A percentile compares a stretch with the other conserved stretches of the same genome.
These are phyloP conservation scores for Bellardia bayeri DNA, from an alignment of 2,888 invertebrate genomes.

Conservation along the genomic window DNA sequence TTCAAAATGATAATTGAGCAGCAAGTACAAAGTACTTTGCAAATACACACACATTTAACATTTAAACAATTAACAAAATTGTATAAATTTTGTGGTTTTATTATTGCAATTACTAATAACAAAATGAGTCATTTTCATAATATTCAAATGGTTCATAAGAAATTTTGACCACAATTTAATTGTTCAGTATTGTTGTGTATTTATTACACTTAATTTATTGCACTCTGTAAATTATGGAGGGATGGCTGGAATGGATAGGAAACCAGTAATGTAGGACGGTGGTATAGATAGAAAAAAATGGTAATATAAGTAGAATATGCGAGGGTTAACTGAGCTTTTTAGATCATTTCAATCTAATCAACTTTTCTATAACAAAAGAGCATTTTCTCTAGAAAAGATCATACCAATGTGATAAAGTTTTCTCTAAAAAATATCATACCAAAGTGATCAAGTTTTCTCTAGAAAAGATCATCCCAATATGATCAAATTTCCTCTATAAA, in stretches of 20 bases:
- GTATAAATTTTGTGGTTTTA: constrained; percentile 55
- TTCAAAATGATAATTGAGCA: constrained; percentile 33
- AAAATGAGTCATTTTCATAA: constrained; percentile 50
- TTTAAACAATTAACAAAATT: constrained; percentile 55
- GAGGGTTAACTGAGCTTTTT: background rate
- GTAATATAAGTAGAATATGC: background rate
- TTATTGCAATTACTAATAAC: background rate
- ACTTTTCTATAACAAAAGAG: too few relatives aligned
- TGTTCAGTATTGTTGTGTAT: constrained; percentile 38
- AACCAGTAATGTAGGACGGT: too few relatives aligned
- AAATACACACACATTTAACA: background rate
- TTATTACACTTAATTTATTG: constrained; percentile 42
- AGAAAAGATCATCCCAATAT: too few relatives aligned
- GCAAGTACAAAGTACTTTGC: background rate
- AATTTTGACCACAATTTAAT: constrained; percentile 65
- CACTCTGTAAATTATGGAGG: background rate
- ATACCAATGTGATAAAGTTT: too few relatives aligned
- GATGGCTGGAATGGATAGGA: background rate
- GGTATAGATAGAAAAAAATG: too few relatives aligned
- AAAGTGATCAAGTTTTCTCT: too few relatives aligned
- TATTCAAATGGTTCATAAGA: constrained; percentile 50
- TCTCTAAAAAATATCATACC: too few relatives aligned
- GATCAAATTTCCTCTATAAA: too few relatives aligned
- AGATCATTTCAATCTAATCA: too few relatives aligned
- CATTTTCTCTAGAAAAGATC: too few relatives aligned